Evolutionary conservation across 2,888 invertebrate genomes (phyloP).

Genomic region (Chorisops tibialis): DNA sequence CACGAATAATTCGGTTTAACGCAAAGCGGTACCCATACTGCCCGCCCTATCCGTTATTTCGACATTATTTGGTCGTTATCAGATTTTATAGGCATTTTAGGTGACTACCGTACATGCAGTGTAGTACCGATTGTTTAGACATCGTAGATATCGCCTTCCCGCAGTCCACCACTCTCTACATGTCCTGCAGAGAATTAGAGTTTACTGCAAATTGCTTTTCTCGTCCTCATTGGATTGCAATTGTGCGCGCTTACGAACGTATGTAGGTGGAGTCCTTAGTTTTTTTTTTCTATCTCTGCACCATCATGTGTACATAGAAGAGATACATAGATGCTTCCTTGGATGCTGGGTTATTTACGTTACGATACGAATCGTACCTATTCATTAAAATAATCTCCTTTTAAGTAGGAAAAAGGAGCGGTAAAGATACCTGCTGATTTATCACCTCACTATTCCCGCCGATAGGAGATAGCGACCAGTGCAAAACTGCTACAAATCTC

Average conservation of each 20-base stretch:
- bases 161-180: neutral
- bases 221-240: slow-evolving; percentile 29
- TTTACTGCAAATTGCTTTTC: slow-evolving; percentile 42
- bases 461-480: neutral
- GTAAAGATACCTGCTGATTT: neutral
- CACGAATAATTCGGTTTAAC: slow-evolving; percentile 29
- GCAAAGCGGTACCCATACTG: slow-evolving; percentile 3
- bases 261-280: too few species aligned
- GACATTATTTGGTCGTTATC: slow-evolving; percentile 41
- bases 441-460: slow-evolving; percentile 2
- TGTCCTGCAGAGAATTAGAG: slow-evolving; percentile 35
- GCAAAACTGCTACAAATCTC: too few species aligned
- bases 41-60: slow-evolving; percentile 32
- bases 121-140: neutral
- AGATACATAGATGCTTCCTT: neutral
- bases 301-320: neutral
- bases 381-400: slow-evolving; percentile 23
- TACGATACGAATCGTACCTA: slow-evolving; percentile 5
- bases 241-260: neutral
- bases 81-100: slow-evolving; percentile 40
- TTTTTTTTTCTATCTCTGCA: neutral
- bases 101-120: slow-evolving; percentile 10
- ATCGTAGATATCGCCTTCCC: neutral
- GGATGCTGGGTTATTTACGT: neutral
- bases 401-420: slow-evolving; percentile 2